These are phyloP conservation scores for Oasisia sp. DNA, from an alignment of 2,888 invertebrate genomes.

Conservation along the genomic window DNA sequence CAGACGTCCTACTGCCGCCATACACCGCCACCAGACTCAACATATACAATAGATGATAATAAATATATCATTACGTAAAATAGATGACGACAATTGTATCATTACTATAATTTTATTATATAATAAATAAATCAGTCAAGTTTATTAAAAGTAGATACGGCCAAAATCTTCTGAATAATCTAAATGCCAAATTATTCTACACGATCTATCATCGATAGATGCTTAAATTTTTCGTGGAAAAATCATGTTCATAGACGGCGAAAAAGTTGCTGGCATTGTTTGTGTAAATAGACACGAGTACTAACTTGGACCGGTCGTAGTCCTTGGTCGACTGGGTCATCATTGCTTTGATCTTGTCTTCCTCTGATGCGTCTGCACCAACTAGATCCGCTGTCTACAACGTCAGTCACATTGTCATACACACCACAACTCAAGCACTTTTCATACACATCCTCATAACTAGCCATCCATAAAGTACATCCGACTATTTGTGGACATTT, in stretches of 20 bases:
- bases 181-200: background rate
- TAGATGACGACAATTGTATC: too few relatives aligned
- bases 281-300: conserved; percentile 35
- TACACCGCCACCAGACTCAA: too few relatives aligned
- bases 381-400: conserved; percentile 80
- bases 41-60: too few relatives aligned
- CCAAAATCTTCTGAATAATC: background rate
- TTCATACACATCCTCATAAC: background rate
- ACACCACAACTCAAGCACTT: background rate
- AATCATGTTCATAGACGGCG: too few relatives aligned
- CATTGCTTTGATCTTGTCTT: conserved; percentile 97
- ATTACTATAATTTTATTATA: too few relatives aligned
- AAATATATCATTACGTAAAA: too few relatives aligned
- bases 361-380: conserved; percentile 91
- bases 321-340: conserved; percentile 96
- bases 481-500: too few relatives aligned
- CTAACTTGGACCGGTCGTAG: conserved; percentile 97
- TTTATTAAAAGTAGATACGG: background rate
- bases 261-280: too few relatives aligned
- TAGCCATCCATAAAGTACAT: too few relatives aligned
- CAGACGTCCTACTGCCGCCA: background rate
- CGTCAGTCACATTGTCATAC: background rate
- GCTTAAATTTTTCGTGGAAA: too few relatives aligned
- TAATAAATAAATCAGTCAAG: background rate
- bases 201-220: background rate